These are phyloP conservation scores for Aphrophora alni DNA, from an alignment of 2,888 invertebrate genomes.

Conservation along the genomic window DNA sequence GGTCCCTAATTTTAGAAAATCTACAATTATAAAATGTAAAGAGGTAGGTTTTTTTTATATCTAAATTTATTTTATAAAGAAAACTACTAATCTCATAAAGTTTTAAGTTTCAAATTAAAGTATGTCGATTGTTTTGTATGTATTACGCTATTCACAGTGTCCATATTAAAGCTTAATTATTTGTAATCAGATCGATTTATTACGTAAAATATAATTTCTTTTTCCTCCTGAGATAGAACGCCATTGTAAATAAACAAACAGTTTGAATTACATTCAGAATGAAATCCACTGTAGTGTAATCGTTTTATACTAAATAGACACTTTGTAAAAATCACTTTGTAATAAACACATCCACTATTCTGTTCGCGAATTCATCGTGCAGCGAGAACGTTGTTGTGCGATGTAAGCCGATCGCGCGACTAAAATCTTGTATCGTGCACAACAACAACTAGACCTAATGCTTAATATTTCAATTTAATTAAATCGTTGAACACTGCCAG, in stretches of 20 bases:
- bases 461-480: constrained; percentile 33
- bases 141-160: background rate
- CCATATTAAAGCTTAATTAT: background rate
- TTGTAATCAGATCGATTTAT: background rate
- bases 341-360: background rate
- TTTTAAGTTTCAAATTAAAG: background rate
- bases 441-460: background rate
- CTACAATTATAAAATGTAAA: background rate
- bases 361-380: background rate
- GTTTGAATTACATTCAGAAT: background rate
- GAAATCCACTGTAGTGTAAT: background rate
- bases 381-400: constrained; percentile 10
- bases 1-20: background rate
- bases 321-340: background rate
- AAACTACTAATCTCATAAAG: background rate
- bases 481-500: constrained; percentile 34
- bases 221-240: constrained; percentile 56
- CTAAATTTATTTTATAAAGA: background rate
- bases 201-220: constrained; percentile 42
- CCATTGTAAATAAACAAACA: constrained; percentile 55
- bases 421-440: background rate
- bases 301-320: background rate
- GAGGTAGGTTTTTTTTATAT: background rate
- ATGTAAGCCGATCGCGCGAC: background rate
- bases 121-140: background rate